Base-by-base conservation (phyloP, 2,113 vertebrate species). In the Aplodontia rufa region DNA sequence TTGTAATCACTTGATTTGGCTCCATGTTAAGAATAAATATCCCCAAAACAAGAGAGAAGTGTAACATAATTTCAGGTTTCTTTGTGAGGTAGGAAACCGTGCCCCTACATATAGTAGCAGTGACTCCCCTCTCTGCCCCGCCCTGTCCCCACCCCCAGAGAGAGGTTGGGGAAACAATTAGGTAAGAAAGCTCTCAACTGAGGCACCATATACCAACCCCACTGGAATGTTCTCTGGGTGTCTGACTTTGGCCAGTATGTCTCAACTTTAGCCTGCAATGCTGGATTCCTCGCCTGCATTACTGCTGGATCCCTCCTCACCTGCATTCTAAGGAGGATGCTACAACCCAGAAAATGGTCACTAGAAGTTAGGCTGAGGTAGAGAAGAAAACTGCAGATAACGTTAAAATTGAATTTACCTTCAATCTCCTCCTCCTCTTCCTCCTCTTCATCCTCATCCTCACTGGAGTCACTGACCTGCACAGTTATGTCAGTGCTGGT, bases 401-500 rank as follows among this genome's bases (percentile, higher is more conserved):
- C 26, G 66, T 76, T 53, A 42, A 53, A 89, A 58, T 96, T 76
- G 62, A 71, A 97, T 86, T 94, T 97, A 99, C 99, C 99, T 99
- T 99, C 99, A 3, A 98, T 97, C 94, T 98, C 98, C 22, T 99
- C 98, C 66, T 98, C 98, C 0, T 99, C 98, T 1, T 99, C 99
- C 12, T 99, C 99, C 6, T 99, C 99, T 95, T 99, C 99, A 16
- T 99, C 99, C 95, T 99, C 99, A 8, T 99, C 99, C 90, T 99
- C 99, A 42, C 99, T 99, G 72, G 99, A 99, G 95, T 99, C 99
- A 45, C 99, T 99, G 98, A 99, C 99, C 93, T 99, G 99, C 95
- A 99, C 99, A 0, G 99, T 99, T 98, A 99, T 99, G 62, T 99
- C 99, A 71, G 99, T 99, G 98, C 98, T 99, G 13, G 99, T 99